phyloP scores from a whole-genome alignment of 2,888 invertebrate genomes.

The Synanthedon formicaeformis region DNA sequence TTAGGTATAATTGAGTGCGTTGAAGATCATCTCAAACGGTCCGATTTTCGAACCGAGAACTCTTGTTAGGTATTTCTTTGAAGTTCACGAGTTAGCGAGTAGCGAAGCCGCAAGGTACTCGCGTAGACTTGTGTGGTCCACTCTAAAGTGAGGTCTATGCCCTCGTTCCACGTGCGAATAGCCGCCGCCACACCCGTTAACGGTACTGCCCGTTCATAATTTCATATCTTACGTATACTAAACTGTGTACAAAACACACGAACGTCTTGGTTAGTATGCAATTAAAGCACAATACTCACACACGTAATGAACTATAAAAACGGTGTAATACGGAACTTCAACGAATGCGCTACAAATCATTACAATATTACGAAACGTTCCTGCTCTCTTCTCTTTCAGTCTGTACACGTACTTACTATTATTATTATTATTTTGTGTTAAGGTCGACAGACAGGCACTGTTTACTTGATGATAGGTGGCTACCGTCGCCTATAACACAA shows the following conservation, averaged over 20 bases:
- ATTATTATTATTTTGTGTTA: too few relatives aligned
- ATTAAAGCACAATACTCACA: not conserved
- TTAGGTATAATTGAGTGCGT: not conserved
- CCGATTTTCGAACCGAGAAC: not conserved
- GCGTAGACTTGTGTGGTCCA: constrained; percentile 17
- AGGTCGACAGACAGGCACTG: too few relatives aligned
- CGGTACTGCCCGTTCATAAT: constrained; percentile 24
- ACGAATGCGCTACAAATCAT: too few relatives aligned
- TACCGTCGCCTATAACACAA: too few relatives aligned
- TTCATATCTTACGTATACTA: constrained; percentile 3
- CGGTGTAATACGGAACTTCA: too few relatives aligned
- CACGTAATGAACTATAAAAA: not conserved
- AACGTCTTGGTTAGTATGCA: not conserved
- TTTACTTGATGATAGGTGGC: too few relatives aligned
- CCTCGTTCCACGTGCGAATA: constrained; percentile 38
- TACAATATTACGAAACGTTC: too few relatives aligned
- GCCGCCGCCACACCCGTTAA: constrained; percentile 37
- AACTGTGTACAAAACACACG: not conserved
- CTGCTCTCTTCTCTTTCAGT: too few relatives aligned
- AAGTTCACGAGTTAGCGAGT: not conserved
- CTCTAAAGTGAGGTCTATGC: constrained; percentile 32
- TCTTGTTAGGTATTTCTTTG: not conserved
- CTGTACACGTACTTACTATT: too few relatives aligned
- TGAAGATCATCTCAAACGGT: not conserved
- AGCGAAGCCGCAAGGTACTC: constrained; percentile 1